Percentiles rank a stretch among this genome's conserved stretches.
These are phyloP conservation scores for Cephus sareptanus DNA, from an alignment of 2,888 invertebrate genomes.

Conservation along the genomic window DNA sequence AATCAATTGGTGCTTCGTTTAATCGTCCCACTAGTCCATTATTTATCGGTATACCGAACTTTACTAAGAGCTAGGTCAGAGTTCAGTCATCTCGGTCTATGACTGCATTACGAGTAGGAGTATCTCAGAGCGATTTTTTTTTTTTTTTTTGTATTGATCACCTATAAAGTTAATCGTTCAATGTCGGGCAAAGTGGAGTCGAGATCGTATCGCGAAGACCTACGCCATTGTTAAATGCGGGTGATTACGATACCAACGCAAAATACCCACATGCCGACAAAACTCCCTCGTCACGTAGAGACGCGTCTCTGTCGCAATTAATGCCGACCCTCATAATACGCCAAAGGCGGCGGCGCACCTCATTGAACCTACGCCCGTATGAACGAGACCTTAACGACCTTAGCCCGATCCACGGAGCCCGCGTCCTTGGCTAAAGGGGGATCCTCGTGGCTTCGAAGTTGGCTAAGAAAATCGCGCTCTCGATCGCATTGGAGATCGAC, in stretches of 20 bases:
- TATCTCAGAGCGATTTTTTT: background rate
- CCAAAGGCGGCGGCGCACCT: background rate
- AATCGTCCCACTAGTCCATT: background rate
- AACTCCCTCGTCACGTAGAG: constrained; percentile 3
- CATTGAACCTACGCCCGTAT: constrained; percentile 3
- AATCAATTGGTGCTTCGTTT: background rate
- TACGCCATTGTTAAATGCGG: background rate
- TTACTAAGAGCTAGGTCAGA: background rate
- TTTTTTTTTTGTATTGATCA: background rate
- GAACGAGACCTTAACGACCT: constrained; percentile 11
- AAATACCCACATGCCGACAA: constrained; percentile 30
- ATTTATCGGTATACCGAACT: background rate
- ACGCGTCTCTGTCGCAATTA: constrained; percentile 34
- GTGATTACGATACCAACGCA: constrained; percentile 25
- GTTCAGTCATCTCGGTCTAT: background rate
- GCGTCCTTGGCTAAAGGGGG: background rate
- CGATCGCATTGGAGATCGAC: background rate
- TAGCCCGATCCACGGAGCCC: background rate
- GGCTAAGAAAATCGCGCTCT: background rate
- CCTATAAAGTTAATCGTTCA: background rate
- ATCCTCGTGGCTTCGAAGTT: background rate
- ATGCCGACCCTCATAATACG: constrained; percentile 40
- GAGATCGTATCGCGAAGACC: background rate
- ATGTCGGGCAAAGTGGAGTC: background rate
- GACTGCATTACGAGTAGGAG: background rate